Percentiles rank a stretch among this genome's conserved stretches.
phyloP scores from a whole-genome alignment of 2,888 invertebrate species.

The Masnerella sp. region DNA sequence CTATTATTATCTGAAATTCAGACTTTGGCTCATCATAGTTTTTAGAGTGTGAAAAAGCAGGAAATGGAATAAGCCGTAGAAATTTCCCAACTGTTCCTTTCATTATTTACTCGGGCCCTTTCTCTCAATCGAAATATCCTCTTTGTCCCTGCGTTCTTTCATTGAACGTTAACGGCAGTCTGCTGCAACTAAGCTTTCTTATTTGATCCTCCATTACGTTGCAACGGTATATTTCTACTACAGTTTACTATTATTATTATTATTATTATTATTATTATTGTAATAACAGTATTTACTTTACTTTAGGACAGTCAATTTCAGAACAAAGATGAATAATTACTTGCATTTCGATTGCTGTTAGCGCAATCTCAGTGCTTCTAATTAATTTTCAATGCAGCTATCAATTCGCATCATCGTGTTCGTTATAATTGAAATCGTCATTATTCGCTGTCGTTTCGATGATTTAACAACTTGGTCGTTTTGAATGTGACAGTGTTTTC shows the following conservation, averaged over 20 bases:
- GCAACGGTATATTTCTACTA: no score
- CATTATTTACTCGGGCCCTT: constrained; percentile 10
- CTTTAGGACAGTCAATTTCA: no score
- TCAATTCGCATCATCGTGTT: constrained; percentile 13
- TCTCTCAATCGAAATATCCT: constrained; percentile 3
- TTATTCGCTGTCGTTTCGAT: neutral
- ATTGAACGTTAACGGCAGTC: no score
- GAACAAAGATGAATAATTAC: constrained; percentile 12
- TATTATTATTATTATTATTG: no score
- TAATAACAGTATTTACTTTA: no score
- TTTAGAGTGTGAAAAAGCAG: neutral
- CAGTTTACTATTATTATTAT: no score
- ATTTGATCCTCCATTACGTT: no score
- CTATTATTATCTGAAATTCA: no score
- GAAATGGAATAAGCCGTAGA: constrained; percentile 18
- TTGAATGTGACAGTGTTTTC: no score
- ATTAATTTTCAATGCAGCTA: constrained; percentile 11
- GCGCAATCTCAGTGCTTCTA: neutral
- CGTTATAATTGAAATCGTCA: constrained; percentile 8
- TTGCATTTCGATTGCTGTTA: constrained; percentile 3
- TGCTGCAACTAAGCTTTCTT: no score
- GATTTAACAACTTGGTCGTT: constrained; percentile 2
- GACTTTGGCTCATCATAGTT: neutral
- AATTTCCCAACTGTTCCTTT: constrained; percentile 15
- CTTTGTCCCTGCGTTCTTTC: constrained; percentile 11